phyloP scores from a whole-genome alignment of 2,113 vertebrate species.

The Arizona elegans region DNA sequence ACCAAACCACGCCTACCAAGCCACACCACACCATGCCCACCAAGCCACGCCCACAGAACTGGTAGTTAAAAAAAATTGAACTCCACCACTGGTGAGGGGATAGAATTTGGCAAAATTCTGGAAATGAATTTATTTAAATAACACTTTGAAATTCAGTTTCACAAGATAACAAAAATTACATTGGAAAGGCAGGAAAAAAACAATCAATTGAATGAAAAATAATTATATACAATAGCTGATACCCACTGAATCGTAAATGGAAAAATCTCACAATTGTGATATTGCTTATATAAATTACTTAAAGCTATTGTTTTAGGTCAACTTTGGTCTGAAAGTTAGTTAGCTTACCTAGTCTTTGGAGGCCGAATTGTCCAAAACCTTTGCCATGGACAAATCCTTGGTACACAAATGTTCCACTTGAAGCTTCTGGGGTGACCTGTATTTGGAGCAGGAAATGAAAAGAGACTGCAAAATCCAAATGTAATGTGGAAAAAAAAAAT shows the following conservation, averaged over 20 bases:
- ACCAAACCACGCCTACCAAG: no score
- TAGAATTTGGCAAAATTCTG: background rate
- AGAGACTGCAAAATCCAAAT: background rate
- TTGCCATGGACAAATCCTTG: constrained; percentile 96
- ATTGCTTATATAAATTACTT: background rate
- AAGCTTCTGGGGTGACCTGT: constrained; percentile 90
- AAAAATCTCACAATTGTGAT: background rate
- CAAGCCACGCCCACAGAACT: no score
- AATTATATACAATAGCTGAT: background rate
- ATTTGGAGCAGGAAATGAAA: background rate
- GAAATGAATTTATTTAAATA: background rate
- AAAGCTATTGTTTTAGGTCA: background rate
- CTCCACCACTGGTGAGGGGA: background rate
- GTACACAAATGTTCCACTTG: constrained; percentile 92
- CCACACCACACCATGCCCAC: no score
- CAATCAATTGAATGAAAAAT: background rate
- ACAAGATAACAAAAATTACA: background rate
- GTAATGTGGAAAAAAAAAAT: background rate
- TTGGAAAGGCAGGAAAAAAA: background rate
- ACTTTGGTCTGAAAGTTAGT: background rate
- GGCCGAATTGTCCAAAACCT: constrained; percentile 96
- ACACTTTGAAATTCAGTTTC: background rate
- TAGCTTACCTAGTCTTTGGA: constrained; percentile 90
- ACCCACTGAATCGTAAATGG: background rate
- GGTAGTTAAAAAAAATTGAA: no score